Evolutionary conservation across 2,888 invertebrate species (phyloP), one percentile per base, ranked within the genome.

Genomic region (Lysandra coridon): DNA sequence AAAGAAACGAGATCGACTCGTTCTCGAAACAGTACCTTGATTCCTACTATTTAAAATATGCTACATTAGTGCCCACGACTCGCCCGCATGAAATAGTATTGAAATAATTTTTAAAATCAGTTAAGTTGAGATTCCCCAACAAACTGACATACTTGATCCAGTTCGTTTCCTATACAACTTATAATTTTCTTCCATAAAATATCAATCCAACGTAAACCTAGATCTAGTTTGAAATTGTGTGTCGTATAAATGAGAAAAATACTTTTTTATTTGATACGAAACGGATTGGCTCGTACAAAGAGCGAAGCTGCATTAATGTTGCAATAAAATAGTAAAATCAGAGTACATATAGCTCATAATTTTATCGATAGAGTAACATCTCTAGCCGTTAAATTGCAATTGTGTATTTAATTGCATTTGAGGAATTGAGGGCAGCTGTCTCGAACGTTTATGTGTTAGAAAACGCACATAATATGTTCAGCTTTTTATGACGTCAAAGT

Each of bases 381-480:
- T 79, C 79, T 79, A 76, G 79, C 49, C 37, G 73, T 60, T 74
- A 79, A 79, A 79, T 75, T 79, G 64, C 75, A 79, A 79, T 79
- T 75, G 75, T 62, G 60, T 64, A 40, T 80, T 77, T 80, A 79
- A 79, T 79, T 80, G 77, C 79, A 79, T 73, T 79, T 76, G 77
- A 33, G 40, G 77, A 77, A 80, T 77, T 73, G 77, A 69, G 78
- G 73, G 77, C 76, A 69, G 79, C 17, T 40, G 75, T 40, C 44
- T 74, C 75, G 37, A 57, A 23, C 79, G 57, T 79, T 49, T 49
- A 75, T 75, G 75, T 76, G 76, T 76, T 76, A 33, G 74, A 62
- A 73, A 79, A 79, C 40, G 57, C 60, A 62, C 62, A 44, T 57
- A 57, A 17, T 57, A 57, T 73, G 53, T 64, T 44, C 33, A 57